Evolutionary conservation across 2,888 invertebrate species (phyloP).

Genomic region (Dromius quadrimaculatus): DNA sequence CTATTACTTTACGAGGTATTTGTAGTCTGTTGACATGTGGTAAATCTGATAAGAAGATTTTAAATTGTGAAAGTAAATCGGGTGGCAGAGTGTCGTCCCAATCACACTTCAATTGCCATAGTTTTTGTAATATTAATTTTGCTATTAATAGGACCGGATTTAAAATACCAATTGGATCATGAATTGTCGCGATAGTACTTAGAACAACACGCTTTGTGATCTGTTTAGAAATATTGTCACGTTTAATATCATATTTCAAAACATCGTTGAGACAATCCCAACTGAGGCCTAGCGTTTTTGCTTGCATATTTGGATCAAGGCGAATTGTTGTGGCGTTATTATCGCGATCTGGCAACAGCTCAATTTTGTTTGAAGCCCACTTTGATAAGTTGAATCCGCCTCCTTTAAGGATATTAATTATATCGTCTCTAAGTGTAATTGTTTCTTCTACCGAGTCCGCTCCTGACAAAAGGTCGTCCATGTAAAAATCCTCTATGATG

Average conservation of each 20-base stretch:
- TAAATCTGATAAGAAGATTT: slow-evolving; percentile 2
- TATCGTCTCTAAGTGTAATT: neutral
- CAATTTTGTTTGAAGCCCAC: slow-evolving; percentile 8
- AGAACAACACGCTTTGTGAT: slow-evolving; percentile 2
- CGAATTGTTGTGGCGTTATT: neutral
- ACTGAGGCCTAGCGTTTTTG: slow-evolving; percentile 1
- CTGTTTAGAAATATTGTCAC: neutral
- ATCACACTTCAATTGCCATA: neutral
- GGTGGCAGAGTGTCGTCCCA: neutral
- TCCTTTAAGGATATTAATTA: neutral
- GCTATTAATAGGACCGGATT: slow-evolving; percentile 4
- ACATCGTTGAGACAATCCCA: neutral
- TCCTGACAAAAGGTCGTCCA: slow-evolving; percentile 2
- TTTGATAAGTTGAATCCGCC: slow-evolving; percentile 4
- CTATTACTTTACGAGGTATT: slow-evolving; percentile 14
- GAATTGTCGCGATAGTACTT: slow-evolving; percentile 4
- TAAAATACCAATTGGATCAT: slow-evolving; percentile 4
- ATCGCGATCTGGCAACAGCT: neutral
- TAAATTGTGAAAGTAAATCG: neutral
- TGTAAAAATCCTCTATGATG: too few relatives aligned
- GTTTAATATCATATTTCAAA: slow-evolving; percentile 9
- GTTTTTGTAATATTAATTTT: slow-evolving; percentile 14
- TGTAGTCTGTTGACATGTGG: neutral
- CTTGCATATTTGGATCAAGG: neutral
- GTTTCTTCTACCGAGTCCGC: neutral